These are phyloP conservation scores for Pteropus rufus DNA, from an alignment of 2,797 vertebrate species.

Conservation along the genomic window DNA sequence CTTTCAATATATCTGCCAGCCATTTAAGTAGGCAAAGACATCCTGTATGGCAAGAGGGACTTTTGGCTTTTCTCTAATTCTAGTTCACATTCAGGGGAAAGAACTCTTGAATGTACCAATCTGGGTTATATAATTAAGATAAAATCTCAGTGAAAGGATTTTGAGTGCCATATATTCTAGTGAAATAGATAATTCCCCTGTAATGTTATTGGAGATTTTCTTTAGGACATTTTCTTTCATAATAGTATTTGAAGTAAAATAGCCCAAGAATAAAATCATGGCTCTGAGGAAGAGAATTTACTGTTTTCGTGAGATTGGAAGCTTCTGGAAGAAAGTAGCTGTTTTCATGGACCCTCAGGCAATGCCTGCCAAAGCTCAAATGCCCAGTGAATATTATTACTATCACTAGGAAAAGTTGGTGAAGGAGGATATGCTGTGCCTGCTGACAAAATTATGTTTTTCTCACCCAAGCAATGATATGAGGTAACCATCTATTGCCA, in stretches of 20 bases:
- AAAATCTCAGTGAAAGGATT: slow-evolving; percentile 7
- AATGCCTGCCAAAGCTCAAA: not conserved
- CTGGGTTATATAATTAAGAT: slow-evolving; percentile 25
- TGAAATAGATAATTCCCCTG: not conserved
- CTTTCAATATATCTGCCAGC: not conserved
- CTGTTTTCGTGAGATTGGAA: slow-evolving; percentile 6
- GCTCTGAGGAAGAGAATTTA: not conserved
- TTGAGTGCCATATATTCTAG: not conserved
- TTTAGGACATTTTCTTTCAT: not conserved
- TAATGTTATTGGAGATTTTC: not conserved
- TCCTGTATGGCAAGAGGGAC: not conserved
- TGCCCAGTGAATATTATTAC: not conserved
- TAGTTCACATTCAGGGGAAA: not conserved
- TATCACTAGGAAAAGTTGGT: not conserved
- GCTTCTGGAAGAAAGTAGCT: not conserved
- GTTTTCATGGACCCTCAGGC: not conserved
- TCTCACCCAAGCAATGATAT: not conserved
- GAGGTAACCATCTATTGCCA: not conserved
- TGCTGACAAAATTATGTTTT: not conserved
- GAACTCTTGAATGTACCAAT: not conserved
- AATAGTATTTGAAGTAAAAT: slow-evolving; percentile 15
- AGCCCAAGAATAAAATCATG: slow-evolving; percentile 30
- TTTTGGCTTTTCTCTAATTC: slow-evolving; percentile 1
- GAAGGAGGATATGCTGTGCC: not conserved
- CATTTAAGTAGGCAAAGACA: not conserved